phyloP scores from a whole-genome alignment of 2,888 invertebrate genomes.

The Agrotis segetum region DNA sequence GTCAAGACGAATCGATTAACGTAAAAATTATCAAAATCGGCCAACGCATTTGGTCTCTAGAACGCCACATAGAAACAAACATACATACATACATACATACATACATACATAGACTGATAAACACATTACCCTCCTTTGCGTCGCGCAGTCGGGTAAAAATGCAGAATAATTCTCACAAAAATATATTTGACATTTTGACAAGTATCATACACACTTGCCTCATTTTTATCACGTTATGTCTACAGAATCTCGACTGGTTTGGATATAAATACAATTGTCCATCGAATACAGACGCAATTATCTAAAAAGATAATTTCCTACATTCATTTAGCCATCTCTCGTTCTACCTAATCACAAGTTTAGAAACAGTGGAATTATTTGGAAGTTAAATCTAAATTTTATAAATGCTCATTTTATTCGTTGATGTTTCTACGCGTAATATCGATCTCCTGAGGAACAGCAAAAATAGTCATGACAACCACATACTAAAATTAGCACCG shows the following conservation, averaged over 20 bases:
- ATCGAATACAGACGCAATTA: constrained; percentile 5
- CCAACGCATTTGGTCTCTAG: too few species aligned
- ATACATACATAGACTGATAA: too few species aligned
- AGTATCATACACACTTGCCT: constrained; percentile 34
- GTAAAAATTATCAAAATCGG: too few species aligned
- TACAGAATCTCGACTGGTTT: constrained; percentile 30
- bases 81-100: too few species aligned
- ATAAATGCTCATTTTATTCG: constrained; percentile 25
- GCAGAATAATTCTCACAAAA: constrained; percentile 48
- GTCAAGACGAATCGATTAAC: too few species aligned
- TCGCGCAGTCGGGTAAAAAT: too few species aligned
- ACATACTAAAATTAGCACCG: constrained; percentile 26
- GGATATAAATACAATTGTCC: constrained; percentile 13
- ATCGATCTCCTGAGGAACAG: background rate
- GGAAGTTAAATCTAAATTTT: constrained; percentile 35
- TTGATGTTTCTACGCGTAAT: background rate
- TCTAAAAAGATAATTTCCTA: constrained; percentile 22
- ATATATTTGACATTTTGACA: constrained; percentile 51
- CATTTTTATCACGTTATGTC: constrained; percentile 15
- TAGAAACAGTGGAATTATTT: constrained; percentile 45
- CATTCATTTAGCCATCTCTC: constrained; percentile 13
- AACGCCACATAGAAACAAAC: too few species aligned
- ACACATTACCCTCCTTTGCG: too few species aligned
- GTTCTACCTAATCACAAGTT: constrained; percentile 4
- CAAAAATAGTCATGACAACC: constrained; percentile 10